Percentiles rank a stretch among this genome's conserved stretches.
Conservation (phyloP, 2,888 invertebrate genomes). For the Oasisia sp. region DNA sequence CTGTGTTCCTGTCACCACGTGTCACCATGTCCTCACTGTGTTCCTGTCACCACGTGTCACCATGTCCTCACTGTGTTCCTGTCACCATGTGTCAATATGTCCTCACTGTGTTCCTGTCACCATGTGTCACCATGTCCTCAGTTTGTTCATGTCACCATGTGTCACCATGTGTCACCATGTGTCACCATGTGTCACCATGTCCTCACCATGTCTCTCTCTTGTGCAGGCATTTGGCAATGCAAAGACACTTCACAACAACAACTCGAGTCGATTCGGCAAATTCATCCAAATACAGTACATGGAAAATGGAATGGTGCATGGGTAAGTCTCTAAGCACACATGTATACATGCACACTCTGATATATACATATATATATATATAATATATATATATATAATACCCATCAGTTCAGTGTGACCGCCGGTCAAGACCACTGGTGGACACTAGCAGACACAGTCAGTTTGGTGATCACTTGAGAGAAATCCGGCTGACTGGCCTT, state of each 20-base stretch:
- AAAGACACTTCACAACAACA: conserved; percentile 96
- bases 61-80: conserved; percentile 9
- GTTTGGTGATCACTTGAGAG: neutral
- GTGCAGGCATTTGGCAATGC: conserved; percentile 94
- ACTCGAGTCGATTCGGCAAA: conserved; percentile 96
- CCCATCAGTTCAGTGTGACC: neutral
- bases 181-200: neutral
- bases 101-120: too few relatives aligned
- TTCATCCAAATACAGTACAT: conserved; percentile 98
- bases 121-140: too few relatives aligned
- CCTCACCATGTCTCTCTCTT: conserved; percentile 25
- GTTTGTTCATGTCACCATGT: neutral
- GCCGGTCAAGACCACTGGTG: neutral
- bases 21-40: neutral
- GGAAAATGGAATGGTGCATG: conserved; percentile 98
- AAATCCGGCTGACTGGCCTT: neutral
- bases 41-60: neutral
- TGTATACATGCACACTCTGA: neutral
- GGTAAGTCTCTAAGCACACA: conserved; percentile 69
- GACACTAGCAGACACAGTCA: neutral
- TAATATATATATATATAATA: neutral
- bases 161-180: neutral
- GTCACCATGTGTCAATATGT: neutral
- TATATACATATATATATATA: neutral
- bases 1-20: too few relatives aligned